Conservation (phyloP, 2,888 invertebrate species). For the Brachypalpus laphriformis region DNA sequence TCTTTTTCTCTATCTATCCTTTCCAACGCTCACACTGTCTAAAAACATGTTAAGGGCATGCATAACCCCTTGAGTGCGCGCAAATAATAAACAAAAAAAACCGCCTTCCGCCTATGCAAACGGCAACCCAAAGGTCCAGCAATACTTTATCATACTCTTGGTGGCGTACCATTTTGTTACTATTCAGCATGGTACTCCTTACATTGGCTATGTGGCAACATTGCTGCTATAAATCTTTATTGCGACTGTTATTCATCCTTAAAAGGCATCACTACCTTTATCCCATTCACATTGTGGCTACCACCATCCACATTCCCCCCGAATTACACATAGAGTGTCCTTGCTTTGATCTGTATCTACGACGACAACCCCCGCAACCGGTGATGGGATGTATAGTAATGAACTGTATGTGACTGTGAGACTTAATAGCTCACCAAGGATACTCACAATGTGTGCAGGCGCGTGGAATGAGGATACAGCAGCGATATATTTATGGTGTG, state of each 20-base stretch:
- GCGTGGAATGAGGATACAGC: conserved; percentile 1
- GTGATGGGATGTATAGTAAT: conserved; percentile 47
- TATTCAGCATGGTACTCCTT: too few species aligned
- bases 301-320: neutral
- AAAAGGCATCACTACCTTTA: conserved; percentile 65
- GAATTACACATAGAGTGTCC: conserved; percentile 37
- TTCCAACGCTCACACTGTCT: too few species aligned
- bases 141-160: too few species aligned
- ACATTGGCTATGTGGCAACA: conserved; percentile 36
- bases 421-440: conserved; percentile 66
- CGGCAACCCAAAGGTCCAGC: too few species aligned
- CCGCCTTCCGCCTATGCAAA: too few species aligned
- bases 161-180: too few species aligned
- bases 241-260: conserved; percentile 55
- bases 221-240: conserved; percentile 47
- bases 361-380: conserved; percentile 38
- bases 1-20: too few species aligned
- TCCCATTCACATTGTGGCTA: conserved; percentile 20
- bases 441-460: conserved; percentile 1
- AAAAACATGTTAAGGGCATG: too few species aligned
- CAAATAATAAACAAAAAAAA: too few species aligned
- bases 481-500: conserved; percentile 53
- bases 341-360: conserved; percentile 66
- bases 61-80: too few species aligned
- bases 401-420: conserved; percentile 56